These are phyloP conservation scores for Eretmocerus hayati DNA, from an alignment of 2,888 invertebrate species.

Conservation along the genomic window DNA sequence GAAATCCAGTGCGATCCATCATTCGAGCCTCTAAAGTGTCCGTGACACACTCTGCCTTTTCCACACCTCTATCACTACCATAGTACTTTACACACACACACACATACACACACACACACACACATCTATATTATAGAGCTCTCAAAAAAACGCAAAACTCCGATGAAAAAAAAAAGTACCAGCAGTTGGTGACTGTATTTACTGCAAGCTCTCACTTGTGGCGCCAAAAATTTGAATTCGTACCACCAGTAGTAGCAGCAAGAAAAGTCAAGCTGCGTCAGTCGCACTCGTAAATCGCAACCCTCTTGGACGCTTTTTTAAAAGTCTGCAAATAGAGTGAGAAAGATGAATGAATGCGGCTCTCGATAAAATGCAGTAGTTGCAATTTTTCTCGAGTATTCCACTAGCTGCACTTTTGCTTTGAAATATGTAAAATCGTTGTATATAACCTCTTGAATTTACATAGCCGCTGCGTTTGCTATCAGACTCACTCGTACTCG, in stretches of 20 bases:
- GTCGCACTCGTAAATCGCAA: conserved; percentile 19
- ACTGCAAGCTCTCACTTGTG: too few species aligned
- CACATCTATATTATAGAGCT: background rate
- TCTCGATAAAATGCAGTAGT: conserved; percentile 45
- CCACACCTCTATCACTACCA: too few species aligned
- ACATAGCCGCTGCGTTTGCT: conserved; percentile 34
- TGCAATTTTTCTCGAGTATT: conserved; percentile 46
- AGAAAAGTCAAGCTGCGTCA: conserved; percentile 9
- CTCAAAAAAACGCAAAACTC: background rate
- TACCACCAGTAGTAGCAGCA: conserved; percentile 1
- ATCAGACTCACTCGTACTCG: too few species aligned
- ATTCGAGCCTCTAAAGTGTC: too few species aligned
- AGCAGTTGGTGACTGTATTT: background rate
- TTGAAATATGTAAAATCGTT: conserved; percentile 47
- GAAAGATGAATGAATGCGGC: conserved; percentile 28
- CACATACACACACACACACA: background rate
- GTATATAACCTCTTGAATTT: conserved; percentile 45
- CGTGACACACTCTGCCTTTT: too few species aligned
- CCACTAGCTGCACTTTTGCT: conserved; percentile 30
- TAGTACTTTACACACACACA: conserved; percentile 40
- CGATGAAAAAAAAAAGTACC: background rate
- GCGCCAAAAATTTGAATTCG: background rate
- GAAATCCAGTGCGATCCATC: conserved; percentile 38
- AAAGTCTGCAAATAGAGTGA: background rate
- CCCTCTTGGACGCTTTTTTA: background rate